Conservation (phyloP, 2,888 invertebrate genomes). For the Hypsopygia costalis region DNA sequence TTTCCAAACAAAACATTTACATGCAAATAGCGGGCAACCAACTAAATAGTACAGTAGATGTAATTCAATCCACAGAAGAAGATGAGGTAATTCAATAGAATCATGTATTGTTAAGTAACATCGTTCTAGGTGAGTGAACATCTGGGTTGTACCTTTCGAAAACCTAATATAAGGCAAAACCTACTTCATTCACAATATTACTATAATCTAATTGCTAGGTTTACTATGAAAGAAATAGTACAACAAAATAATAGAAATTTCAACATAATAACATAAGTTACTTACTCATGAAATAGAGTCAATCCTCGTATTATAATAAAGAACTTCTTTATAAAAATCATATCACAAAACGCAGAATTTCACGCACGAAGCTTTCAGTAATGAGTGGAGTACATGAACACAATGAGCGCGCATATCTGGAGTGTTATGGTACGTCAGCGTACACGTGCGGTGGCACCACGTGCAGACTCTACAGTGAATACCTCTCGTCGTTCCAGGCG, state of each 20-base stretch:
- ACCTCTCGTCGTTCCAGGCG: slow-evolving; percentile 60
- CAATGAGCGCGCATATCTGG: slow-evolving; percentile 26
- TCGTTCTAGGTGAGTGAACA: slow-evolving; percentile 45
- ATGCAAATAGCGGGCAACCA: too few species aligned
- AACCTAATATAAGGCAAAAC: slow-evolving; percentile 29
- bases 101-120: slow-evolving; percentile 30
- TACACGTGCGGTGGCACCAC: slow-evolving; percentile 62
- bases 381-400: slow-evolving; percentile 25
- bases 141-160: slow-evolving; percentile 57
- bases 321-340: too few species aligned
- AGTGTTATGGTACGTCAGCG: slow-evolving; percentile 45
- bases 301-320: background rate
- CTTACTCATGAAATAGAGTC: background rate
- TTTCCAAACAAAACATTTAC: too few species aligned
- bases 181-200: too few species aligned
- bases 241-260: too few species aligned
- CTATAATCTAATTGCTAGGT: too few species aligned
- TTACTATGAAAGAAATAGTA: too few species aligned
- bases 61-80: background rate
- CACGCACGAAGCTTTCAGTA: background rate
- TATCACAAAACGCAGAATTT: background rate
- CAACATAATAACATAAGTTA: too few species aligned
- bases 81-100: slow-evolving; percentile 9
- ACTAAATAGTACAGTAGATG: too few species aligned
- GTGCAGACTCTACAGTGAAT: slow-evolving; percentile 64